Conservation (phyloP, 2,888 invertebrate species). For the Apamea crenata region DNA sequence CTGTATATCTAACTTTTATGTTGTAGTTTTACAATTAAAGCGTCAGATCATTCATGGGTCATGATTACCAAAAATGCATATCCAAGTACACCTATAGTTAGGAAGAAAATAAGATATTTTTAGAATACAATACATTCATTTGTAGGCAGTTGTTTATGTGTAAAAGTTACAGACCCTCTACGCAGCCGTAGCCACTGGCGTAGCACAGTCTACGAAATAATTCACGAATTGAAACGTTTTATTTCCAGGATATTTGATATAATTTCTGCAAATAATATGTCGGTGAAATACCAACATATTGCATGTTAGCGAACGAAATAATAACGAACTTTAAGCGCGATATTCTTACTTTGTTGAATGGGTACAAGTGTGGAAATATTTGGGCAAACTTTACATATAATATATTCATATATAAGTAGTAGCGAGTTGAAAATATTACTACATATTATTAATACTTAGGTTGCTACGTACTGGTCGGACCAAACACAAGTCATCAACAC, state of each 20-base stretch:
- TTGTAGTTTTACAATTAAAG: neutral
- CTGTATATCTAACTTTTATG: neutral
- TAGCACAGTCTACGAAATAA: constrained; percentile 30
- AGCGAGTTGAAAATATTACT: too few species aligned
- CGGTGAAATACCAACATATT: neutral
- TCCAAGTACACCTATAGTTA: neutral
- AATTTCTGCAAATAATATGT: neutral
- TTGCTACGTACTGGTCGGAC: neutral
- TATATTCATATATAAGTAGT: neutral
- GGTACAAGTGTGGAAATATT: neutral
- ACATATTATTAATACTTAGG: neutral
- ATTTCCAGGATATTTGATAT: constrained; percentile 1
- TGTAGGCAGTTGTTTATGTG: neutral
- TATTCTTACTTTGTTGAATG: neutral
- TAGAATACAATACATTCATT: neutral
- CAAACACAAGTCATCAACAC: neutral
- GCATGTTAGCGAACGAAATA: neutral
- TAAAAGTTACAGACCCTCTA: neutral
- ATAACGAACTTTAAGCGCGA: neutral
- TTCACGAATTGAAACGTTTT: constrained; percentile 5
- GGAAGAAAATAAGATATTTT: neutral
- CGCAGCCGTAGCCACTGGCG: constrained; percentile 24
- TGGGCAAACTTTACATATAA: constrained; percentile 1
- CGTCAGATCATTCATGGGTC: neutral
- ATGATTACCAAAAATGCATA: neutral